These are phyloP conservation scores for Limnephilus rhombicus DNA, from an alignment of 2,888 invertebrate genomes.

Conservation along the genomic window DNA sequence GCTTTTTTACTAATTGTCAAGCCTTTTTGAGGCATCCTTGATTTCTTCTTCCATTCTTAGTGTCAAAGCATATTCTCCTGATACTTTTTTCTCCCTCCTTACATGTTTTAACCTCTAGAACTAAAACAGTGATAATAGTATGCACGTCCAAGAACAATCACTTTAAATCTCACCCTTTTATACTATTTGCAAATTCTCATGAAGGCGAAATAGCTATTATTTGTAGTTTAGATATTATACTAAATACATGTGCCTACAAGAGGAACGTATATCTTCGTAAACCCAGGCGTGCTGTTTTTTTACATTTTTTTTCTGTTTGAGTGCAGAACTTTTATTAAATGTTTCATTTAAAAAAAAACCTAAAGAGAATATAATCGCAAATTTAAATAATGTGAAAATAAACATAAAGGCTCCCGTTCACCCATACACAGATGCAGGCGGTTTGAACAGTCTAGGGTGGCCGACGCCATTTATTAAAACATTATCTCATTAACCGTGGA, in stretches of 20 bases:
- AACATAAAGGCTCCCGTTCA: neutral
- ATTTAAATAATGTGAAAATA: neutral
- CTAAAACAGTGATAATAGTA: neutral
- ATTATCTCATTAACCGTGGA: constrained; percentile 64
- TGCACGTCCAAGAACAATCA: neutral
- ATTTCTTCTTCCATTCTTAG: neutral
- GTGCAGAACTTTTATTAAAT: neutral
- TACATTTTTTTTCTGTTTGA: neutral
- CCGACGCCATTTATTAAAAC: constrained; percentile 63
- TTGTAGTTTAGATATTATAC: neutral
- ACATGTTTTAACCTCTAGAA: neutral
- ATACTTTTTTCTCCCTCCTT: neutral
- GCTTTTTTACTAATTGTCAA: neutral
- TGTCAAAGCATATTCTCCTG: neutral
- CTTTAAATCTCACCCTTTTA: neutral
- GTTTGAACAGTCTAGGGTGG: constrained; percentile 50
- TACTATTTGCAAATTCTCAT: neutral
- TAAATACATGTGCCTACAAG: neutral
- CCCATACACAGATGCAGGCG: neutral
- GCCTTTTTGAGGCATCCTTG: neutral
- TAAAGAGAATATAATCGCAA: neutral
- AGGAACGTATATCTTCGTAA: neutral
- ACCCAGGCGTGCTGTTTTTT: neutral
- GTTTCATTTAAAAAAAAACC: neutral
- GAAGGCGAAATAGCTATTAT: neutral